Evolutionary conservation across 2,888 invertebrate genomes (phyloP).

Genomic region (Leptinotarsa rubiginosa): DNA sequence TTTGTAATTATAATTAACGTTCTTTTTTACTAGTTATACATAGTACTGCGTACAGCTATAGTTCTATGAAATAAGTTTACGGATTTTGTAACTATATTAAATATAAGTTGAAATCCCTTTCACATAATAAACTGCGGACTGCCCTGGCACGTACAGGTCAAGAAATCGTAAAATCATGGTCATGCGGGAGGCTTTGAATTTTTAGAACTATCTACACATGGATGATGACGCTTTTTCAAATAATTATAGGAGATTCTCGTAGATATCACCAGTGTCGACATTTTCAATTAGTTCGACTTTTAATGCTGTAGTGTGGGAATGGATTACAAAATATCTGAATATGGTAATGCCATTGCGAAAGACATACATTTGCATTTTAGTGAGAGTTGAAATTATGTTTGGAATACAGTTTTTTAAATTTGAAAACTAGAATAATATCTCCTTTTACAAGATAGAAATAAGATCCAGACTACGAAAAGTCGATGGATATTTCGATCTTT

Average conservation of each 20-base stretch:
- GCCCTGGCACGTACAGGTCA: conserved; percentile 44
- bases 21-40: not conserved
- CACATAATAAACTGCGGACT: not conserved
- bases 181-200: conserved; percentile 37
- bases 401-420: no score
- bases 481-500: no score
- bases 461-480: no score
- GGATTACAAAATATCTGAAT: not conserved
- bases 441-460: no score
- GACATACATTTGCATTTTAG: not conserved
- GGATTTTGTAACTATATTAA: not conserved
- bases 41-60: no score
- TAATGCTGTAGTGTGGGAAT: conserved; percentile 3
- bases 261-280: not conserved
- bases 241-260: conserved; percentile 12
- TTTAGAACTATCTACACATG: conserved; percentile 25
- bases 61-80: no score
- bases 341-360: not conserved
- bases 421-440: no score
- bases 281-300: not conserved
- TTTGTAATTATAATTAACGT: not conserved
- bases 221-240: conserved; percentile 23
- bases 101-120: not conserved
- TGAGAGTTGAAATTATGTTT: not conserved
- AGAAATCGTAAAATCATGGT: conserved; percentile 54